Conservation (phyloP, 53 echinoderm and acorn worm genomes). For the Apostichopus leukothele region DNA sequence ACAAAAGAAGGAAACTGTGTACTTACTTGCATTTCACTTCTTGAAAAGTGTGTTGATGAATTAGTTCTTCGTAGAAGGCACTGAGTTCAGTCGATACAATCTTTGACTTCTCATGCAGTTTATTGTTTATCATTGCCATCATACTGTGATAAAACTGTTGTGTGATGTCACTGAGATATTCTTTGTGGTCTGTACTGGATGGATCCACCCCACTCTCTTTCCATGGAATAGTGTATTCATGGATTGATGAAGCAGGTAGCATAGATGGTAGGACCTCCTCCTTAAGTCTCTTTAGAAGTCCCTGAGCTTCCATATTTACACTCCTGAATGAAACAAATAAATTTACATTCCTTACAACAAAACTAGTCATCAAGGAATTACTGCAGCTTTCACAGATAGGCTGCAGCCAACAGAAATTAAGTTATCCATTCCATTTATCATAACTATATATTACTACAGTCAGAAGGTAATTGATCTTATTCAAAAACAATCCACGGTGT, state of each 20-base stretch:
- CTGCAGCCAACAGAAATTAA: too few relatives aligned
- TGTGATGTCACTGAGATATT: slow-evolving; percentile 43
- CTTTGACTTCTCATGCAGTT: slow-evolving; percentile 57
- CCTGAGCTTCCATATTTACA: slow-evolving; percentile 49
- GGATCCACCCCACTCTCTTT: slow-evolving; percentile 68
- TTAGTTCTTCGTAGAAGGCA: slow-evolving; percentile 68
- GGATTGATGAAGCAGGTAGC: slow-evolving; percentile 57
- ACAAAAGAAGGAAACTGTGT: too few relatives aligned
- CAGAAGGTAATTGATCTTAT: too few relatives aligned
- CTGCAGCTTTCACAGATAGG: too few relatives aligned
- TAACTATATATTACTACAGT: too few relatives aligned
- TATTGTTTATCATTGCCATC: slow-evolving; percentile 66
- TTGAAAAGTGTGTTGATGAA: slow-evolving; percentile 78
- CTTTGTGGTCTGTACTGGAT: slow-evolving; percentile 32
- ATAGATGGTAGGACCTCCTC: slow-evolving; percentile 51
- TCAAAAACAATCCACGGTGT: too few relatives aligned
- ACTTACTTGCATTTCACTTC: slow-evolving; percentile 79
- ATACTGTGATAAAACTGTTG: slow-evolving; percentile 63
- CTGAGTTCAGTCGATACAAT: slow-evolving; percentile 9
- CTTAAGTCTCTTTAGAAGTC: slow-evolving; percentile 63
- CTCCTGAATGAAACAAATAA: not conserved
- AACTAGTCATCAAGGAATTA: too few relatives aligned
- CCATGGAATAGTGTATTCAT: slow-evolving; percentile 71
- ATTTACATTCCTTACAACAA: too few relatives aligned
- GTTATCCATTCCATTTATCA: too few relatives aligned